A percentile compares a stretch with the other conserved stretches of the same genome.
Evolutionary conservation across 1,140 invertebrate species (phyloP).

Genomic region (Calephelis virginiensis): DNA sequence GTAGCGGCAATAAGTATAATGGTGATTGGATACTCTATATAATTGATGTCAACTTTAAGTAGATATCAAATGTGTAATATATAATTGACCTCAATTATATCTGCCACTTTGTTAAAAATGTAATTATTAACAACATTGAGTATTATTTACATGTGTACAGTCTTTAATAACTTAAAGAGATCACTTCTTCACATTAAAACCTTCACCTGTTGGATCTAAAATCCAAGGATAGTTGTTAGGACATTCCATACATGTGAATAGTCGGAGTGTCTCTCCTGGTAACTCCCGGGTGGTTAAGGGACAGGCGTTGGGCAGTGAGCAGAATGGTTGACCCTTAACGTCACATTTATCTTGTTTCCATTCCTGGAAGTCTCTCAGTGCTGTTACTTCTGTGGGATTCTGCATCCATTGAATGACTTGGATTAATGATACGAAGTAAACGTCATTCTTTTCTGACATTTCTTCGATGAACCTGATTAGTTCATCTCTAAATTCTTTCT

Average conservation of each 20-base stretch:
- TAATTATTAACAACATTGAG: slow-evolving; percentile 76
- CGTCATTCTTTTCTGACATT: slow-evolving; percentile 92
- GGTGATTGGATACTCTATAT: slow-evolving; percentile 21
- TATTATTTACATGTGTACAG: slow-evolving; percentile 77
- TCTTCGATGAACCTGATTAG: slow-evolving; percentile 96
- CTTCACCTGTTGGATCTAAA: slow-evolving; percentile 95
- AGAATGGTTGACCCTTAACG: slow-evolving; percentile 95
- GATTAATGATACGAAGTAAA: slow-evolving; percentile 95
- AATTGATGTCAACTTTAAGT: slow-evolving; percentile 19
- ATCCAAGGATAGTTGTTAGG: slow-evolving; percentile 98
- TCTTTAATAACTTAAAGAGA: slow-evolving; percentile 75
- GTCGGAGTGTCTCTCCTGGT: slow-evolving; percentile 93
- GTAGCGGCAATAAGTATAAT: slow-evolving; percentile 29
- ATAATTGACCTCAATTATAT: slow-evolving; percentile 39
- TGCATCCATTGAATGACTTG: slow-evolving; percentile 99
- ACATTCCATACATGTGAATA: slow-evolving; percentile 97
- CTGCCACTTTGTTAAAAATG: slow-evolving; percentile 49
- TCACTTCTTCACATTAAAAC: slow-evolving; percentile 89
- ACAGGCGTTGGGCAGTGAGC: slow-evolving; percentile 94
- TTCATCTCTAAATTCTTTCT: slow-evolving; percentile 94
- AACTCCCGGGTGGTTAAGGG: slow-evolving; percentile 93
- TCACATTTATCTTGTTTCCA: slow-evolving; percentile 97
- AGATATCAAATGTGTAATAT: not conserved
- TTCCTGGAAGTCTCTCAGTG: slow-evolving; percentile 93
- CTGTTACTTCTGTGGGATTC: slow-evolving; percentile 92